phyloP scores from a whole-genome alignment of 1,140 invertebrate genomes.

The Asbolus verrucosus region DNA sequence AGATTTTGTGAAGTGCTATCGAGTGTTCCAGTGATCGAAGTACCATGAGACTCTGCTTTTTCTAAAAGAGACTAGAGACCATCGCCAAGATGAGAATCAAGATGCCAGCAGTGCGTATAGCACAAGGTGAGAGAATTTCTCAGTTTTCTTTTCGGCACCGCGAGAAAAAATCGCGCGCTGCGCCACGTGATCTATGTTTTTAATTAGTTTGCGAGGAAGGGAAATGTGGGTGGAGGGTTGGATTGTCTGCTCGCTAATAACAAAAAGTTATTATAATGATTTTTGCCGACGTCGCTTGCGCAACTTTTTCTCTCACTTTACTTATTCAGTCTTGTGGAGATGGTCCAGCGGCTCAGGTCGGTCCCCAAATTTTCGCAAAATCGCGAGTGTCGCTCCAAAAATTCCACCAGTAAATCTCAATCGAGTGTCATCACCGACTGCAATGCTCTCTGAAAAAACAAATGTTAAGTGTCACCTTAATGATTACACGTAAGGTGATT shows the following conservation, averaged over 20 bases:
- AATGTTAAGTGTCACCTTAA: no score
- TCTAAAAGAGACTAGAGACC: no score
- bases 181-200: slow-evolving; percentile 58
- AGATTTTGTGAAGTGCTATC: slow-evolving; percentile 10
- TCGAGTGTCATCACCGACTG: background rate
- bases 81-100: slow-evolving; percentile 91
- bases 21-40: slow-evolving; percentile 42
- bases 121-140: slow-evolving; percentile 94
- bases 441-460: no score
- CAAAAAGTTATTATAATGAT: slow-evolving; percentile 63
- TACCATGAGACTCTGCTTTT: slow-evolving; percentile 1
- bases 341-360: background rate
- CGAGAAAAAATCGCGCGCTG: slow-evolving; percentile 52
- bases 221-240: slow-evolving; percentile 48
- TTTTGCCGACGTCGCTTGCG: slow-evolving; percentile 58
- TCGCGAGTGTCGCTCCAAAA: background rate
- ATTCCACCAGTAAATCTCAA: background rate
- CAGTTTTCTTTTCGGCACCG: no score
- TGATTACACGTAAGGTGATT: no score
- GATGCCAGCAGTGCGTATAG: slow-evolving; percentile 93
- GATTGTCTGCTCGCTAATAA: slow-evolving; percentile 59
- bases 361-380: background rate
- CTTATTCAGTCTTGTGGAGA: slow-evolving; percentile 32
- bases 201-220: no score
- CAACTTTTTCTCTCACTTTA: slow-evolving; percentile 59